Base-by-base conservation (phyloP, 2,113 vertebrate genomes). In the Chaenocephalus aceratus region DNA sequence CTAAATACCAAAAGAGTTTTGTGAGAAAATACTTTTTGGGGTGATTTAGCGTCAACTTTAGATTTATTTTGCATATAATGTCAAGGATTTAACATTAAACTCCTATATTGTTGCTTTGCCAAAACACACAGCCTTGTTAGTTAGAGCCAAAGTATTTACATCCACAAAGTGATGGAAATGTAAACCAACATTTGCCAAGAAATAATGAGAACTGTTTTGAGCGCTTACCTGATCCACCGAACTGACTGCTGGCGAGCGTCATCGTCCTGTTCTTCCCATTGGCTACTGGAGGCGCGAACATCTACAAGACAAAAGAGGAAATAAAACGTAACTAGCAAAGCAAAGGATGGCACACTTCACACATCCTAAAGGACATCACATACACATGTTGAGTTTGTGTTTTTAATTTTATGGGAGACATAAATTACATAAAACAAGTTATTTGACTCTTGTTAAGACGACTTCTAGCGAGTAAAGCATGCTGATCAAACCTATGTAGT, bases 231-330 rank as follows among this genome's bases (percentile, higher is more conserved):
- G 98, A 95, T 91, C 95, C 95, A 91, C 96, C 93, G 65, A 99
- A 99, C 91, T 97, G 98, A 83, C 96, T 94, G 90, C 97, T 97
- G 0, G 96, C 96, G 68, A 99, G 96, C 48, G 98, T 97, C 77
- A 97, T 95, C 44, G 97, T 97, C 89, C 98, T 96, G 95, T 96
- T 97, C 94, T 99, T 99, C 81, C 98, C 98, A 58, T 98, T 99
- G 90, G 97, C 96, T 88, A 97, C 97, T 65, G 98, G 97, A 88
- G 98, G 94, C 5, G 98, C 97, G 85, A 99, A 99, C 98, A 99
- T 99, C 98, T 99, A 95, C 79, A 92, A 95, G 94, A 93, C 86
- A 90, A 83, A 88, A 77, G 73, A 71, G 73, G 72, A 67, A 69
- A 77, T 61, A 72, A 15, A 73, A 36, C 48, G 59, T 90, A 73